phyloP scores from a whole-genome alignment of 2,113 vertebrate genomes.

The Carassius gibelio region DNA sequence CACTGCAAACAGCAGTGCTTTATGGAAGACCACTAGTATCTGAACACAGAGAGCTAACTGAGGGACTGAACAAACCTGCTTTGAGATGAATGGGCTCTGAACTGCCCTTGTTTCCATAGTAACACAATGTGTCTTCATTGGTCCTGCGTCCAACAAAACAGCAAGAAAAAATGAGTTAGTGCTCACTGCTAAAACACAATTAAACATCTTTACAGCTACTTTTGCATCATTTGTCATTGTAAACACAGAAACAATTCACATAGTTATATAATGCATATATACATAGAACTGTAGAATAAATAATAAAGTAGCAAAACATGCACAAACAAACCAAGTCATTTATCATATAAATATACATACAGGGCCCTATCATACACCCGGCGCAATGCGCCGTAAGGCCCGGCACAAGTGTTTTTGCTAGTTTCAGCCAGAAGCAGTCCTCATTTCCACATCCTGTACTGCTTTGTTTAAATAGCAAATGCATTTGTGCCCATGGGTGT shows the following conservation, averaged over 20 bases:
- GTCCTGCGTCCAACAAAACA: conserved; percentile 77
- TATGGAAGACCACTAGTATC: conserved; percentile 15
- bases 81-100: conserved; percentile 83
- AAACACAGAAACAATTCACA: not conserved
- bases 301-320: too few species aligned
- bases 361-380: too few species aligned
- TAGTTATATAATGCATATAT: not conserved
- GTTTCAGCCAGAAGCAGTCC: too few species aligned
- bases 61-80: conserved; percentile 81
- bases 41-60: conserved; percentile 21
- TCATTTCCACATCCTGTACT: too few species aligned
- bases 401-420: too few species aligned
- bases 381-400: too few species aligned
- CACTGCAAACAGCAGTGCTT: not conserved
- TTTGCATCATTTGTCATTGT: not conserved
- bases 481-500: too few species aligned
- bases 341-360: too few species aligned
- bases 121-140: conserved; percentile 91
- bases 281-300: too few species aligned
- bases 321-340: too few species aligned
- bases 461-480: too few species aligned
- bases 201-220: conserved; percentile 16
- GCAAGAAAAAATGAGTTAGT: conserved; percentile 42
- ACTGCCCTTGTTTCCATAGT: conserved; percentile 95
- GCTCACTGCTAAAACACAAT: not conserved